Conservation (phyloP, 2,888 invertebrate genomes). For the Latheticus oryzae region DNA sequence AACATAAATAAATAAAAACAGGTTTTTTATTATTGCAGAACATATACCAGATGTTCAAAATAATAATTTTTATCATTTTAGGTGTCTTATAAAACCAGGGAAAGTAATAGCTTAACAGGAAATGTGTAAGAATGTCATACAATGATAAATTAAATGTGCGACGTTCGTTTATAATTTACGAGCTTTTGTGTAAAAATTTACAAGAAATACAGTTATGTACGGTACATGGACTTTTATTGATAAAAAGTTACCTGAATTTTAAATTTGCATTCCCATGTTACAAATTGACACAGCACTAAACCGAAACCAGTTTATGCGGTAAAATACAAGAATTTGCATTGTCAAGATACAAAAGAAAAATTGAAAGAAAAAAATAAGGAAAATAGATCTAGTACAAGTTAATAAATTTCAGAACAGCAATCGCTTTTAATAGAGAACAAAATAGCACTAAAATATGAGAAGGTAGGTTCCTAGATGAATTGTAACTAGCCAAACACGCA, state of each 20-base stretch:
- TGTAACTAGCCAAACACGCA: conserved; percentile 32
- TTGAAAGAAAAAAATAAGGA: conserved; percentile 11
- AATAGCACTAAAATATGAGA: conserved; percentile 32
- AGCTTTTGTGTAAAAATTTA: conserved; percentile 8
- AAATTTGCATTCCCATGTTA: conserved; percentile 12
- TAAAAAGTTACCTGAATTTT: conserved; percentile 27
- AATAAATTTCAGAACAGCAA: conserved; percentile 2
- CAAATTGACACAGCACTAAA: conserved; percentile 14
- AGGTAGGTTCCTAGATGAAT: conserved; percentile 35
- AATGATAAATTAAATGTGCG: conserved; percentile 23
- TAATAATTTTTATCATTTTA: conserved; percentile 22
- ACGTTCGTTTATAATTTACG: conserved; percentile 19
- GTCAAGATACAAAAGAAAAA: conserved; percentile 7
- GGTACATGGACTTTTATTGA: conserved; percentile 20
- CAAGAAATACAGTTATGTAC: conserved; percentile 24
- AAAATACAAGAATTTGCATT: no score
- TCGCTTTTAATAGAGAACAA: conserved; percentile 27
- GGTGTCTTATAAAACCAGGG: conserved; percentile 18
- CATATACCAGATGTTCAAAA: conserved; percentile 22
- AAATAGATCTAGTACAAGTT: no score
- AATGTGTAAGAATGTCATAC: conserved; percentile 17
- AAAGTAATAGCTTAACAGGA: conserved; percentile 27
- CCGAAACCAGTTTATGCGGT: conserved; percentile 8
- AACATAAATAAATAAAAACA: conserved; percentile 28
- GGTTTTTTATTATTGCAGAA: conserved; percentile 18